Conservation (phyloP, 2,888 invertebrate genomes). For the Scrobipalpa costella region DNA sequence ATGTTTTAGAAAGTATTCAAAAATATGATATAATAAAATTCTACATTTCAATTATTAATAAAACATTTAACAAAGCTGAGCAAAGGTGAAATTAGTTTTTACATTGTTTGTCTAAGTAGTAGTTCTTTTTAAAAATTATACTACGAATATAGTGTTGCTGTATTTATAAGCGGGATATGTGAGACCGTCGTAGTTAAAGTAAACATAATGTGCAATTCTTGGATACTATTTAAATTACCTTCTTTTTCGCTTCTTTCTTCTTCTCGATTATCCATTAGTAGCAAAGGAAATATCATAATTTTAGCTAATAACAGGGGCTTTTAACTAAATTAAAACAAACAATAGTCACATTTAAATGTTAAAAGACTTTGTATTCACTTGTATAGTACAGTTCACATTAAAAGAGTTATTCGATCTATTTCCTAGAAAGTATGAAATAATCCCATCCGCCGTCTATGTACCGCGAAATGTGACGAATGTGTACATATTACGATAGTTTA, state of each 20-base stretch:
- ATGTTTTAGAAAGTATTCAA: neutral
- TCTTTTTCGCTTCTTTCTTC: slow-evolving; percentile 15
- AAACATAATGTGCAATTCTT: too few relatives aligned
- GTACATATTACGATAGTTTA: too few relatives aligned
- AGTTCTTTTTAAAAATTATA: too few relatives aligned
- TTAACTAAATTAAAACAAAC: neutral
- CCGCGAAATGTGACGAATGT: neutral
- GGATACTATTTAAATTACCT: neutral
- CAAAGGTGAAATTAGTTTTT: too few relatives aligned
- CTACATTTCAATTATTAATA: neutral
- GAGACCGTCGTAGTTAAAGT: too few relatives aligned
- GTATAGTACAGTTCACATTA: neutral
- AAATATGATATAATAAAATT: neutral
- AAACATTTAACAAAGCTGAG: too few relatives aligned
- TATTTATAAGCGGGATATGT: too few relatives aligned
- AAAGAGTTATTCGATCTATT: too few relatives aligned
- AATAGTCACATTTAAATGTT: neutral
- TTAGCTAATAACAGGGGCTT: neutral
- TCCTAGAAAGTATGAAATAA: neutral
- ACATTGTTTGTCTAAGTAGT: too few relatives aligned
- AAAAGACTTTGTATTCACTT: neutral
- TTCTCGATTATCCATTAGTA: slow-evolving; percentile 7
- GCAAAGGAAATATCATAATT: slow-evolving; percentile 11
- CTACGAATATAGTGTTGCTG: too few relatives aligned
- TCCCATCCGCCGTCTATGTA: neutral